Conservation (phyloP, 2,113 vertebrate genomes). For the Ptyas mucosa region DNA sequence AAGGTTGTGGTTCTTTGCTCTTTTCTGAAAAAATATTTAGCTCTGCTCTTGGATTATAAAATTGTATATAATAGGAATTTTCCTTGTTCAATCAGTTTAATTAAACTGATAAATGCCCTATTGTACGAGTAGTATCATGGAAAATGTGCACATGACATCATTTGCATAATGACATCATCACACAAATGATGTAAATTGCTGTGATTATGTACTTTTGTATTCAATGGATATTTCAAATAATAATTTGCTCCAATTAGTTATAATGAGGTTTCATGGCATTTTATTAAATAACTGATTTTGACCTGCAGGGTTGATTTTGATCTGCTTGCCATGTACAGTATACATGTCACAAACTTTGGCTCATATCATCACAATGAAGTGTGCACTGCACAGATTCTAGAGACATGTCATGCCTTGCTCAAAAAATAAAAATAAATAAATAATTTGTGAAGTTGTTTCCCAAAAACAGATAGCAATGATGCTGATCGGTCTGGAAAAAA, state of each 20-base stretch:
- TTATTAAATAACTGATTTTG: not conserved
- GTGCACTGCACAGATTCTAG: not conserved
- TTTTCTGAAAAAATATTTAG: not conserved
- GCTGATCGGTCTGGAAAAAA: not conserved
- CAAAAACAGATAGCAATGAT: not conserved
- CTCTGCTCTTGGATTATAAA: not conserved
- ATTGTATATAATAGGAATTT: not conserved
- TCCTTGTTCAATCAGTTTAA: not conserved
- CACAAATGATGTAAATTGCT: not conserved
- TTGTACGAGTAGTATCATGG: not conserved
- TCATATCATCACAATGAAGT: not conserved
- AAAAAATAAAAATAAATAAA: not conserved
- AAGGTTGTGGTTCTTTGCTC: not conserved
- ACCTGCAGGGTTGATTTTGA: not conserved
- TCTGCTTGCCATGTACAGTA: not conserved
- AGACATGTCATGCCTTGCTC: not conserved
- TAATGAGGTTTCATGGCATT: not conserved
- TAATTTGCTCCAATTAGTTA: not conserved
- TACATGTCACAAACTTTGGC: not conserved
- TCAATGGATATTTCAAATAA: not conserved
- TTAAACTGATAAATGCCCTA: not conserved
- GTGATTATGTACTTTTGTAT: not conserved
- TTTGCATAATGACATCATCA: not conserved
- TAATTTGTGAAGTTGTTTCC: not conserved
- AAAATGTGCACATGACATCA: not conserved